Evolutionary conservation across 2,888 invertebrate species (phyloP), one percentile per base, ranked within the genome.

Genomic region (Lithophane ornitopus): DNA sequence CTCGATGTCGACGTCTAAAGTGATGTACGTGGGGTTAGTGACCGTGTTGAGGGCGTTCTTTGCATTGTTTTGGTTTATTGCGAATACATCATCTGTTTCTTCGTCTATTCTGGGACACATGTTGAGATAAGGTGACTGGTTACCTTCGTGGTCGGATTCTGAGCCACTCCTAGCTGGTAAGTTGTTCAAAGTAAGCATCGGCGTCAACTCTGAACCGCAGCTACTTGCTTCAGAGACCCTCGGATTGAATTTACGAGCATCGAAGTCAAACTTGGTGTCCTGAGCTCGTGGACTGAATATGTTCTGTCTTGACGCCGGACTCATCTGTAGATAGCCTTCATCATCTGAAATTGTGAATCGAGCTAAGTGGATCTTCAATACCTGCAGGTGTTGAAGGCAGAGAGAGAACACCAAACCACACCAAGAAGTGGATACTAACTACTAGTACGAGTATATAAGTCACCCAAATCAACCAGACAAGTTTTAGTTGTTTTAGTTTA

Each of bases 301-400:
- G 49, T 91, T 93, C 66, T 90, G 92, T 69, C 90, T 92, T n/a
- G 90, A 88, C 4, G 93, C 91, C 1, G 97, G 96, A 86, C 97
- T 97, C 97, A 98, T 97, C 89, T 97, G 97, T 73, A 97, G 93
- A 89, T 98, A 98, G 34, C 97, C 97, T 75, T 97, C 96, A 65
- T 95, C 95, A 81, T 96, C 94, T 93, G 94, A 74, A 94, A 95
- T 80, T 49, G 34, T 56, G 11, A 59, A 67, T 12, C 4, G 2
- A 73, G 59, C 1, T 78, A 54, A 74, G 52, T 26, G 56, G 3
- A 26, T 16, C n/a, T n/a, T n/a, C n/a, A n/a, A 34, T 34, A 52
- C 6, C 26, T 39, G 12, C 1, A 26, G 28, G 34, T 56, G 49
- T 52, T 62, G 44, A 61, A 63, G 12, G 6, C 11, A n/a, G 26